Base-by-base conservation (phyloP, 1,140 invertebrate genomes). In the Drosophila insularis region DNA sequence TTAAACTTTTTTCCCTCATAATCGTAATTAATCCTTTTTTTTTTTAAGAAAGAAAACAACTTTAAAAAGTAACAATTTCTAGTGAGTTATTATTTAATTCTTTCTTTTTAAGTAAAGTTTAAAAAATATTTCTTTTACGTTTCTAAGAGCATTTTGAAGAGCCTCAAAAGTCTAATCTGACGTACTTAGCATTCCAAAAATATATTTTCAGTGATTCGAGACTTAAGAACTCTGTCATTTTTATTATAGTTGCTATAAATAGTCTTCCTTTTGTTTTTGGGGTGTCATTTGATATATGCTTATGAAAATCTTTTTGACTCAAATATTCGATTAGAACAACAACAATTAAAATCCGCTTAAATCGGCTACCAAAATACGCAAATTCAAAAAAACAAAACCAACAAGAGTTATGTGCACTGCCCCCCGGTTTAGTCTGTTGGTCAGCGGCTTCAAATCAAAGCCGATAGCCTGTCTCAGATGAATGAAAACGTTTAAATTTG, bases 321-420 rank as follows among this genome's bases (percentile, higher is more conserved):
- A 67, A 53, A 65, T 55, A 68, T 70, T 85, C 72, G 78, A 85
- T 85, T 87, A 87, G 81, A 85, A 86, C 70, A 56, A 77, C 79
- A 76, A 80, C 79, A 86, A 82, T 86, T 86, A 87, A 87, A 86
- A 86, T 21, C 81, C 68, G 82, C 81, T 86, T 82, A 87, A 35
- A 50, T 50, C 43, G n/a, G 43, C 43, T 50, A 50, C 43, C 43
- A 21, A 21, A 50, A 50, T 50, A 50, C 43, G 43, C 43, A 50
- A 8, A 14, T 46, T 46, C 23, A 35, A 35, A 56, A 17, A 35
- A 31, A 8, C n/a, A 56, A 50, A 17, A 23, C 17, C 62, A 64
- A 64, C 50, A 86, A 82, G 71, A 81, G 71, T 70, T 69, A 74
- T 64, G 58, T 63, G 67, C 58, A 74, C 46, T 58, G 50, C 56